A percentile compares a stretch with the other conserved stretches of the same genome.
phyloP scores from a whole-genome alignment of 2,113 vertebrate species.

The Todiramphus saurophagus region DNA sequence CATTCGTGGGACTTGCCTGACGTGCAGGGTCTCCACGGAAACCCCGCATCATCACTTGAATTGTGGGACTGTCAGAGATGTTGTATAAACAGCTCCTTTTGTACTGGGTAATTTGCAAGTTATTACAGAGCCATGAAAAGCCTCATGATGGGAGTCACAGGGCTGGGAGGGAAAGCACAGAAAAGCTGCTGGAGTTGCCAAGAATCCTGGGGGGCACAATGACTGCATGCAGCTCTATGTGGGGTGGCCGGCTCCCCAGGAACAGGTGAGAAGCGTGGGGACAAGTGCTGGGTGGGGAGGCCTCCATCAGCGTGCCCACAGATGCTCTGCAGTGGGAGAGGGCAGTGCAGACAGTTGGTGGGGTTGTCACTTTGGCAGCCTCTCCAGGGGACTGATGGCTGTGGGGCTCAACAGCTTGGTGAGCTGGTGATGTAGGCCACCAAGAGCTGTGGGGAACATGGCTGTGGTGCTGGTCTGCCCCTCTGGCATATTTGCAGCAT shows the following conservation, averaged over 20 bases:
- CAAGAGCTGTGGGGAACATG: background rate
- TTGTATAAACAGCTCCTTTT: constrained; percentile 66
- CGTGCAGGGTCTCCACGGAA: constrained; percentile 51
- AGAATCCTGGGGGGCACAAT: background rate
- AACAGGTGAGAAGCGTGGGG: background rate
- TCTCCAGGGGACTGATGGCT: background rate
- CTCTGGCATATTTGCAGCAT: background rate
- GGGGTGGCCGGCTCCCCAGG: background rate
- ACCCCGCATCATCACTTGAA: constrained; percentile 11
- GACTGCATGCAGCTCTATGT: background rate
- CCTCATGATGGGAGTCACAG: constrained; percentile 33
- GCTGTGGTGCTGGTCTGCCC: background rate
- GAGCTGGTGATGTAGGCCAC: background rate
- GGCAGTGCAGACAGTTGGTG: accelerated
- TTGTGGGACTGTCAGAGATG: constrained; percentile 52
- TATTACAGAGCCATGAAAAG: constrained; percentile 62
- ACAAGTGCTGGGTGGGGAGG: accelerated
- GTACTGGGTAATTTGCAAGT: constrained; percentile 61
- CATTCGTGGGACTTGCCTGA: constrained; percentile 13
- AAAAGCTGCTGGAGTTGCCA: constrained; percentile 28
- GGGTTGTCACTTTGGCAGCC: background rate
- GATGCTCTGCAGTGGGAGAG: background rate
- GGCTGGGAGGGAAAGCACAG: background rate
- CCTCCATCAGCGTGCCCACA: background rate
- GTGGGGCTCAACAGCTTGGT: background rate